Base-by-base conservation (phyloP, 2,113 vertebrate species). In the Barnardius zonarius region DNA sequence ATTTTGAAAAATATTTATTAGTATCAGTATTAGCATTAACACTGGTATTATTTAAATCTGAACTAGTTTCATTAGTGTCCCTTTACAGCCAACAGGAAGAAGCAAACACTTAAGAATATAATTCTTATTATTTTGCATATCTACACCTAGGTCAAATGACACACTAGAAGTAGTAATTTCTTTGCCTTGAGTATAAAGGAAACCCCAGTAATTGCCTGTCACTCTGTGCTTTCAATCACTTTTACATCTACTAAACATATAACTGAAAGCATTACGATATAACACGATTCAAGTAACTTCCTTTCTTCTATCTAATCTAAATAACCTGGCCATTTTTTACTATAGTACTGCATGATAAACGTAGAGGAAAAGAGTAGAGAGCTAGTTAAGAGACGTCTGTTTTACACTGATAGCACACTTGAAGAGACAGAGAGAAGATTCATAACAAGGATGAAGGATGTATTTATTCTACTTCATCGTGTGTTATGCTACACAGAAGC, bases 381-480 rank as follows among this genome's bases (percentile, higher is more conserved):
- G 46, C 10, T 37, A 73, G 61, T 77, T 80, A 77, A 66, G 46
- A 88, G 61, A 64, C 61, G 24, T 62, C 74, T 95, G 76, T 5
- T 95, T 92, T 62, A 90, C 68, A 64, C 69, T 79, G 72, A 90
- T 72, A 91, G 39, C 68, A 44, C 54, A 70, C 86, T 84, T 61
- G 23, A 92, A 94, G 37, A 83, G 72, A 66, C 44, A 67, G 59
- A 79, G 54, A n/a, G 30, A 86, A 87, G 61, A 91, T 83, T 88
- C 59, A 35, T 61, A 93, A 84, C 68, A 61, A 90, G 33, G 25
- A 59, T 77, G 69, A 96, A 91, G 37, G 68, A 83, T 83, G 30
- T 30, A 67, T 83, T 97, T 95, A 91, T 92, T 95, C 90, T 90
- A 39, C 68, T 92, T 93, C 17, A 10, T 69, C 72, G 22, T 91